Conservation (phyloP, 2,113 vertebrate genomes). For the Pelodiscus sinensis region DNA sequence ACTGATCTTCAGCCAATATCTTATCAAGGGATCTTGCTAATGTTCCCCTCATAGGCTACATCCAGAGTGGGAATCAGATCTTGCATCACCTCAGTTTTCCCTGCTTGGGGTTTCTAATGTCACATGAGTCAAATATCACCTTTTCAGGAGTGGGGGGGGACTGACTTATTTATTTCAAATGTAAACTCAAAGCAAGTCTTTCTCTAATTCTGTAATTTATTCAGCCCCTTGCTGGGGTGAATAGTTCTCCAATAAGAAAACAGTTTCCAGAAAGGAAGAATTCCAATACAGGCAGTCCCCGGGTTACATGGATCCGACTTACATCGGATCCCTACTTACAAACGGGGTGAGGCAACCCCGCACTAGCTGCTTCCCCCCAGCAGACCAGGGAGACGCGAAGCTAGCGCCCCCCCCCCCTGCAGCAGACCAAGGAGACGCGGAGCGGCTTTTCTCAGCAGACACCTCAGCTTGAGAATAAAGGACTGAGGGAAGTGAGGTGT, state of each 20-base stretch:
- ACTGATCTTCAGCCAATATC: not conserved
- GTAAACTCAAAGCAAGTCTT: not conserved
- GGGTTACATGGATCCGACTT: too few species aligned
- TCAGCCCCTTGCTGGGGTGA: not conserved
- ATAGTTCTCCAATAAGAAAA: not conserved
- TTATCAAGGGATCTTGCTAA: not conserved
- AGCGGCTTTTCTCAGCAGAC: too few species aligned
- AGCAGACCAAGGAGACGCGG: too few species aligned
- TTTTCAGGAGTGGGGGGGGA: not conserved
- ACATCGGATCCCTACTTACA: too few species aligned
- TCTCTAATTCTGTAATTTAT: not conserved
- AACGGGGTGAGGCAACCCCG: too few species aligned
- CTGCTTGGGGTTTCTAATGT: not conserved
- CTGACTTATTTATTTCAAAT: not conserved
- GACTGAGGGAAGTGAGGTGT: too few species aligned
- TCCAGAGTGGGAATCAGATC: not conserved
- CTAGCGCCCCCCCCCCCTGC: too few species aligned
- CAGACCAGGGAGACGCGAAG: too few species aligned
- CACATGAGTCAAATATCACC: not conserved
- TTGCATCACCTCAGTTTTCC: not conserved
- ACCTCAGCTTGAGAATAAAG: too few species aligned
- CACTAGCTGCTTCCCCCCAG: too few species aligned
- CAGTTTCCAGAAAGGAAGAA: not conserved
- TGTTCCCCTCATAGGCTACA: not conserved
- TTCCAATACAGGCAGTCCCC: too few species aligned